Evolutionary conservation across 2,797 vertebrate genomes (phyloP), one percentile per base, ranked within the genome.

Genomic region (Orestias chungarensis): DNA sequence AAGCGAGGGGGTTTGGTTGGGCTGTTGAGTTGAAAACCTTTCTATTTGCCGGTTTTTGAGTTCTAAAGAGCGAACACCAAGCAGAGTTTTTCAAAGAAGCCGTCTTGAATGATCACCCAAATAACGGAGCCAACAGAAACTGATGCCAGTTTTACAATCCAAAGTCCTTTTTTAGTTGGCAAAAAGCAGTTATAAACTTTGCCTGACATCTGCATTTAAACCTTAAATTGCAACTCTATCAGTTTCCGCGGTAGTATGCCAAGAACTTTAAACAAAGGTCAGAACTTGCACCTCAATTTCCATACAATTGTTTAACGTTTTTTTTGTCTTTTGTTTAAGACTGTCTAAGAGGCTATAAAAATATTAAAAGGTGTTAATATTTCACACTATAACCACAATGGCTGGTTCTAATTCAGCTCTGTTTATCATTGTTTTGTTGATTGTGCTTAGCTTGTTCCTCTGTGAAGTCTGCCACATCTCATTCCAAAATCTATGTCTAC

Each of bases 391-490:
- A n/a, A n/a, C n/a, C 20, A 72, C 69, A 61, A 64, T 59, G 27
- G 38, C 27, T 33, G 47, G 44, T 61, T 74, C 74, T 70, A 73
- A 83, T 76, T 70, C 47, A 76, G 70, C 38, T 57, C 74, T 68
- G 75, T 78, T 71, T 68, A 71, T 71, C 25, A 43, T 57, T 46
- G 54, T 40, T 59, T 49, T 79, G 76, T 75, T 78, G 66, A 80
- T 72, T 65, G 79, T 64, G 67, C 78, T 78, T 82, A 78, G 84
- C 76, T 77, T 8, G 65, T 71, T 85, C 83, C 77, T 71, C 78
- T 76, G 80, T 86, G 78, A 90, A 87, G 86, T 88, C 81, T 89
- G 83, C 80, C 83, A 86, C 80, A 38, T 81, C 54, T 3, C 52
- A 80, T 81, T 85, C 84, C 73, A 76, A 76, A 75, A 76, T 79